Evolutionary conservation across 2,888 invertebrate genomes (phyloP).

Genomic region (Brachyopa scutellaris): DNA sequence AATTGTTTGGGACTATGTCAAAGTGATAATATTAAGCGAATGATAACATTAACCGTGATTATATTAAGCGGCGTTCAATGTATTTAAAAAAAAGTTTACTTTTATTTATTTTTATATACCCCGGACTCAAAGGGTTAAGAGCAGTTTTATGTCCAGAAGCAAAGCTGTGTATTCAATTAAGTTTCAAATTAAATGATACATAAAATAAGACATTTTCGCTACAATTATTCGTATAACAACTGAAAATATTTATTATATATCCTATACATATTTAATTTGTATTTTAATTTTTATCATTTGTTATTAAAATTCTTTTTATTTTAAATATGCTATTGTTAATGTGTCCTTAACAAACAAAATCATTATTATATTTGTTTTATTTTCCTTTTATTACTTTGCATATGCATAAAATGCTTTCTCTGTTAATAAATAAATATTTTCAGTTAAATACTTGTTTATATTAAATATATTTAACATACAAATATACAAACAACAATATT

Average conservation of each 20-base stretch:
- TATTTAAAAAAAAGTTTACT: too few species aligned
- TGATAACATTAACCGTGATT: too few species aligned
- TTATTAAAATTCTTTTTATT: too few species aligned
- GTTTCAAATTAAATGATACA: too few species aligned
- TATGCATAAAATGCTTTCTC: constrained; percentile 6
- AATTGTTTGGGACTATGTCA: too few species aligned
- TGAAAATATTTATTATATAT: constrained; percentile 60
- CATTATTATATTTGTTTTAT: background rate
- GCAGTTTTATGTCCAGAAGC: too few species aligned
- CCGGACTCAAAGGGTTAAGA: too few species aligned
- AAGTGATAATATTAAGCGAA: too few species aligned
- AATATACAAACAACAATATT: constrained; percentile 78
- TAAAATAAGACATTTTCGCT: constrained; percentile 41
- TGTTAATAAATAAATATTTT: constrained; percentile 56
- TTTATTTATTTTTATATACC: too few species aligned
- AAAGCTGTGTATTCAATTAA: too few species aligned
- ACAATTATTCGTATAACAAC: background rate
- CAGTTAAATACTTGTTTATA: constrained; percentile 50
- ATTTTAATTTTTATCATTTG: background rate
- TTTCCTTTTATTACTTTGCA: background rate
- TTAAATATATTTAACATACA: constrained; percentile 51
- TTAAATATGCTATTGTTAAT: background rate
- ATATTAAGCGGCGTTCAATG: too few species aligned
- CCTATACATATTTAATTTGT: constrained; percentile 3
- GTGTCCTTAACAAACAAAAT: too few species aligned